Percentiles rank a stretch among this genome's conserved stretches.
phyloP scores from a whole-genome alignment of 2,888 invertebrate species.

The Sisyra terminalis region DNA sequence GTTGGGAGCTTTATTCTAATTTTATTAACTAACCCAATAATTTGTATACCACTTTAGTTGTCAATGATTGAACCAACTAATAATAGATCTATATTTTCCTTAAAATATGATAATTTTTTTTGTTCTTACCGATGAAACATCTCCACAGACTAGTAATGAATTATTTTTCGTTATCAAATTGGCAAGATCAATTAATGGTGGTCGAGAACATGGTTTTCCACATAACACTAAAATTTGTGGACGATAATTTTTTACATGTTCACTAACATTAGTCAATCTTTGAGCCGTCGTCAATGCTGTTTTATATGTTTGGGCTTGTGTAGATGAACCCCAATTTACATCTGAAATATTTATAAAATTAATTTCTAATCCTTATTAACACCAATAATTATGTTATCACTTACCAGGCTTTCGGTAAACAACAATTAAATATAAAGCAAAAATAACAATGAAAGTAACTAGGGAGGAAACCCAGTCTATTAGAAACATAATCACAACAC shows the following conservation, averaged over 20 bases:
- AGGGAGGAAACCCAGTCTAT: constrained; percentile 88
- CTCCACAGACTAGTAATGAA: constrained; percentile 79
- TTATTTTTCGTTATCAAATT: constrained; percentile 82
- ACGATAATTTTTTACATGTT: constrained; percentile 95
- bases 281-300: constrained; percentile 75
- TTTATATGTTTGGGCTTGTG: constrained; percentile 92
- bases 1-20: too few relatives aligned
- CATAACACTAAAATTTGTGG: constrained; percentile 81
- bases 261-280: constrained; percentile 64
- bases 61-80: too few relatives aligned
- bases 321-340: constrained; percentile 95
- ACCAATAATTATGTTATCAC: constrained; percentile 9
- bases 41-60: too few relatives aligned
- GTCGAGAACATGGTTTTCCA: constrained; percentile 69
- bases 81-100: neutral
- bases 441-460: constrained; percentile 76
- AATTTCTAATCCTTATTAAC: neutral
- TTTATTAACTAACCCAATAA: too few relatives aligned
- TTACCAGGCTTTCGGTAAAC: constrained; percentile 83
- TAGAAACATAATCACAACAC: constrained; percentile 83
- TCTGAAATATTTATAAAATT: constrained; percentile 29
- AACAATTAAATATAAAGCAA: constrained; percentile 81
- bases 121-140: constrained; percentile 57
- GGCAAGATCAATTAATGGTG: constrained; percentile 82
- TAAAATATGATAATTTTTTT: too few relatives aligned